Percentiles rank a stretch among this genome's conserved stretches.
Conservation (phyloP, 1,140 invertebrate species). For the Drosophila sechellia region DNA sequence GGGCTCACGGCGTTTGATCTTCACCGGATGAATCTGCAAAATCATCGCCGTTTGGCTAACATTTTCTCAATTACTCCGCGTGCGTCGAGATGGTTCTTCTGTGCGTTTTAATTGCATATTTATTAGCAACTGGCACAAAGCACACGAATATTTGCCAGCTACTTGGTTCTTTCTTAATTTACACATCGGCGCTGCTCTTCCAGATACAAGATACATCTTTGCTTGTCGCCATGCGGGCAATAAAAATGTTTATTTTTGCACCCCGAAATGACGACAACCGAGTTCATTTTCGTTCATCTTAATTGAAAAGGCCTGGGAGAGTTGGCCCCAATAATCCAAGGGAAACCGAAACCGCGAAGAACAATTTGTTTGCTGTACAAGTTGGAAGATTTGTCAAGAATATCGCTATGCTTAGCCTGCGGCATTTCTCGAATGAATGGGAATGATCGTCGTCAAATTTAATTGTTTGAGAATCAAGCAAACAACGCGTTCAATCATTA, state of each 20-base stretch:
- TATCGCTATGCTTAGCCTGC: constrained; percentile 25
- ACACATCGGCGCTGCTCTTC: constrained; percentile 40
- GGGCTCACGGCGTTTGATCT: constrained; percentile 57
- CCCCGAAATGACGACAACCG: constrained; percentile 60
- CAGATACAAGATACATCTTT: constrained; percentile 50
- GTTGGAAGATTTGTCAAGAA: constrained; percentile 50
- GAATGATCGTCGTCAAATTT: constrained; percentile 56
- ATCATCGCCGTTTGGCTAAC: constrained; percentile 20
- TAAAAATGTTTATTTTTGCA: constrained; percentile 76
- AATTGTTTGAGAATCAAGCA: constrained; percentile 49
- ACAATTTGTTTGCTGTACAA: constrained; percentile 1
- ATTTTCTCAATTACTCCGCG: constrained; percentile 57
- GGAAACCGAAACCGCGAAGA: constrained; percentile 17
- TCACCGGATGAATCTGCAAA: constrained; percentile 22
- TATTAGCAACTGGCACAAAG: constrained; percentile 64
- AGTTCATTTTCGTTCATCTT: constrained; percentile 49
- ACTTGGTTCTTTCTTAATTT: constrained; percentile 34
- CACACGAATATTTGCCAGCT: constrained; percentile 37
- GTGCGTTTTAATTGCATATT: constrained; percentile 63
- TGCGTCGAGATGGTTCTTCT: constrained; percentile 63
- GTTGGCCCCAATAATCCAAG: constrained; percentile 31
- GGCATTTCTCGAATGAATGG: constrained; percentile 28
- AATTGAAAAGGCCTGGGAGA: constrained; percentile 56
- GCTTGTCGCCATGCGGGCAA: constrained; percentile 69
- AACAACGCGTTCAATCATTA: constrained; percentile 63